A percentile compares a stretch with the other conserved stretches of the same genome.
phyloP scores from a whole-genome alignment of 2,113 vertebrate species.

The Oncorhynchus clarkii region DNA sequence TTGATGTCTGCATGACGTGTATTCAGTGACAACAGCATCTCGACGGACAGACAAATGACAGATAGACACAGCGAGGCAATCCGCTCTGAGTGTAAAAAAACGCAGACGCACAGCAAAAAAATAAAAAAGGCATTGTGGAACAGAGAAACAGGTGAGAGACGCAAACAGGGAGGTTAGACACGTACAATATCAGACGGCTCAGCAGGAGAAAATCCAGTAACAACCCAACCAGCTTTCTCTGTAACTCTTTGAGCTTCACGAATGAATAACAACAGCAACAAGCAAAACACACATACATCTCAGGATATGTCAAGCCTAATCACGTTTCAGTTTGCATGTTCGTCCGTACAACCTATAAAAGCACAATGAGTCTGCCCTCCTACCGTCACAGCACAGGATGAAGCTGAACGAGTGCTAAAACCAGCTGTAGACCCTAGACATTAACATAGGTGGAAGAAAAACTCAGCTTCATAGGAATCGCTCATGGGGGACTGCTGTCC shows the following conservation, averaged over 20 bases:
- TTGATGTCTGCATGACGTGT: constrained; percentile 54
- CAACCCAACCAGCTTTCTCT: background rate
- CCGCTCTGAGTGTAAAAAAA: constrained; percentile 36
- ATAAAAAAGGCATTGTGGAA: constrained; percentile 32
- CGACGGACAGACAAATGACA: constrained; percentile 60
- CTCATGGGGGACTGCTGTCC: constrained; percentile 1
- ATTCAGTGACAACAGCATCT: constrained; percentile 47
- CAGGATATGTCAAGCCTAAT: background rate
- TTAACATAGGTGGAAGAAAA: constrained; percentile 6
- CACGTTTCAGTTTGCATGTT: background rate
- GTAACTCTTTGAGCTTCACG: background rate
- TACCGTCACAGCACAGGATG: background rate
- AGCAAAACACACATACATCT: background rate
- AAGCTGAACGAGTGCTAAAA: background rate
- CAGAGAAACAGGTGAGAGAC: constrained; percentile 48
- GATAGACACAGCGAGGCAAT: constrained; percentile 20
- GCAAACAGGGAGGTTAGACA: background rate
- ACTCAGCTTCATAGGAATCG: background rate
- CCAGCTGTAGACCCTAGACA: background rate
- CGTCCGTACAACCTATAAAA: background rate
- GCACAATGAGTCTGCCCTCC: constrained; percentile 1
- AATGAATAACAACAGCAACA: background rate
- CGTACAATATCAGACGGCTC: background rate
- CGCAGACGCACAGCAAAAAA: constrained; percentile 47
- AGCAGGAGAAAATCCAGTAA: background rate